phyloP scores from a whole-genome alignment of 2,888 invertebrate genomes.

The Sarcophaga variegata region DNA sequence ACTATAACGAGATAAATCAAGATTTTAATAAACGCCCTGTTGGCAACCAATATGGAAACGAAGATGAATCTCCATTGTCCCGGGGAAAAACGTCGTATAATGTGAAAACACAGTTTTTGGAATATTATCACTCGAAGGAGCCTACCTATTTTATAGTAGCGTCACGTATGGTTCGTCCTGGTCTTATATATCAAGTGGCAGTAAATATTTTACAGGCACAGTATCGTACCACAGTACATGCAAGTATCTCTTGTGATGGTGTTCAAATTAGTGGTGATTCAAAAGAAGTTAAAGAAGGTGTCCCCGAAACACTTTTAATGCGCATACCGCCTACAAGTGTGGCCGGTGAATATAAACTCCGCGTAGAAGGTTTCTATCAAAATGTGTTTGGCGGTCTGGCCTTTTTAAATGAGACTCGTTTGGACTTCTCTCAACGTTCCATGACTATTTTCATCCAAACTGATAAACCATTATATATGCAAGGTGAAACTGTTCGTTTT shows the following conservation, averaged over 20 bases:
- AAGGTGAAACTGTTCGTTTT: slow-evolving; percentile 94
- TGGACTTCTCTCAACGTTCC: slow-evolving; percentile 93
- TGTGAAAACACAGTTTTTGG: slow-evolving; percentile 76
- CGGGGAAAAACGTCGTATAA: slow-evolving; percentile 78
- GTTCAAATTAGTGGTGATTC: slow-evolving; percentile 93
- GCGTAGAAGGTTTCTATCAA: slow-evolving; percentile 89
- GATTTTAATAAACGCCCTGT: slow-evolving; percentile 72
- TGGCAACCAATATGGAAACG: slow-evolving; percentile 57
- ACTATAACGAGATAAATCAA: slow-evolving; percentile 74
- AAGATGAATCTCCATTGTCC: slow-evolving; percentile 73
- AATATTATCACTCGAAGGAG: slow-evolving; percentile 77
- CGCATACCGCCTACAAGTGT: slow-evolving; percentile 93
- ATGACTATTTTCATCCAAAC: slow-evolving; percentile 98
- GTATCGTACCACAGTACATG: slow-evolving; percentile 90
- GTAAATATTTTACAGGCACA: slow-evolving; percentile 91
- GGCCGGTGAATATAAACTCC: slow-evolving; percentile 90
- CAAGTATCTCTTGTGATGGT: slow-evolving; percentile 94
- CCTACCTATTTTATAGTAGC: slow-evolving; percentile 95
- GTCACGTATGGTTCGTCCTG: slow-evolving; percentile 94
- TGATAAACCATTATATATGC: slow-evolving; percentile 97
- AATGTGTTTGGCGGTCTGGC: slow-evolving; percentile 91
- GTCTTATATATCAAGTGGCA: slow-evolving; percentile 93
- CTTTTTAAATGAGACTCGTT: slow-evolving; percentile 92
- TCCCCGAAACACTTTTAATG: slow-evolving; percentile 95
- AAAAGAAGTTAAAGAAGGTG: slow-evolving; percentile 91